Evolutionary conservation across 2,797 vertebrate genomes (phyloP).

Genomic region (Schizopygopsis pylzovi): DNA sequence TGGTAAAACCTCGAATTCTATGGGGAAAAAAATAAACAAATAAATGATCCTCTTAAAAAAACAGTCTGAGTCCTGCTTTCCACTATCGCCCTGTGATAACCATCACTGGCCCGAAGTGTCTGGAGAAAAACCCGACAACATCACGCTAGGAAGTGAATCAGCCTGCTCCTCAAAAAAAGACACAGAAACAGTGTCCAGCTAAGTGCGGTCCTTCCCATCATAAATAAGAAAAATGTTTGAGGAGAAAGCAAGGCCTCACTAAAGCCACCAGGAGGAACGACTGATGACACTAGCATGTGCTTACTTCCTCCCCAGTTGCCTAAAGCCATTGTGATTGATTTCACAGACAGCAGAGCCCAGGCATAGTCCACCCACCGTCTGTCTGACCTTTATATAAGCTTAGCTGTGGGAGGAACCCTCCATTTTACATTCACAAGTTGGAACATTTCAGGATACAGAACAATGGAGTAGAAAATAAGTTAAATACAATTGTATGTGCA

Average conservation of each 20-base stretch:
- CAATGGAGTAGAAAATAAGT: background rate
- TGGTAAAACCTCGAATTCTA: background rate
- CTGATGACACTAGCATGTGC: constrained; percentile 67
- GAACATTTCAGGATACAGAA: background rate
- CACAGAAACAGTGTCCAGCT: constrained; percentile 22
- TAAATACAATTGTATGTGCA: background rate
- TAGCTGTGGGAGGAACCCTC: background rate
- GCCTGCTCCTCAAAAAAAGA: constrained; percentile 25
- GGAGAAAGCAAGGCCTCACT: constrained; percentile 53
- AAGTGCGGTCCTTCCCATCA: constrained; percentile 54
- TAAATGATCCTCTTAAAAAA: constrained; percentile 8
- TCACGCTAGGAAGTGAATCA: constrained; percentile 32
- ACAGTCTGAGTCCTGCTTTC: background rate
- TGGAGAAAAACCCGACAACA: constrained; percentile 16
- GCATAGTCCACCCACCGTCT: constrained; percentile 46
- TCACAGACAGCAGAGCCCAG: constrained; percentile 58
- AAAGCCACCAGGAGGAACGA: constrained; percentile 55
- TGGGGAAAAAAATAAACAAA: background rate
- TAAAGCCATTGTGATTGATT: constrained; percentile 60
- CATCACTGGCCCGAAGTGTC: constrained; percentile 27
- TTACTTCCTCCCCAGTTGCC: constrained; percentile 49
- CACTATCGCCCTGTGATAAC: constrained; percentile 35
- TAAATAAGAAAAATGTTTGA: constrained; percentile 60
- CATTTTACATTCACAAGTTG: constrained; percentile 5
- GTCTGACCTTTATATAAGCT: constrained; percentile 48